Evolutionary conservation across 2,113 vertebrate genomes (phyloP).

Genomic region (Salvelinus fontinalis): DNA sequence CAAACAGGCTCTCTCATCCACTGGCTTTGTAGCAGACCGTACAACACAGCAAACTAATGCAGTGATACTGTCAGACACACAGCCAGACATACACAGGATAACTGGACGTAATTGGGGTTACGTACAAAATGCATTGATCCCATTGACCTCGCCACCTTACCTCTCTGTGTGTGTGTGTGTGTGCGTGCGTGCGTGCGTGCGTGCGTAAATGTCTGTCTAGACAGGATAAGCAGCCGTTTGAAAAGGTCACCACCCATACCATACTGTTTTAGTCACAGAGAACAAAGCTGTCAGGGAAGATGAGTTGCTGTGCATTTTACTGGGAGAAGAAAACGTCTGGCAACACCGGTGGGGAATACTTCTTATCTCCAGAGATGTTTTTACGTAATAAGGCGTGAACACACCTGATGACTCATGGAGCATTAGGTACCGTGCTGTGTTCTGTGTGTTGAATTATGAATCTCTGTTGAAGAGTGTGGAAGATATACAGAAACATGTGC

Average conservation of each 20-base stretch:
- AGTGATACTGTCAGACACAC: not conserved
- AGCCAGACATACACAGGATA: not conserved
- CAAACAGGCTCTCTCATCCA: not conserved
- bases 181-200: not conserved
- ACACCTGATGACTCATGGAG: slow-evolving; percentile 62
- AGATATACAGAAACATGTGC: too few relatives aligned
- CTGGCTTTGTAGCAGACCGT: slow-evolving; percentile 20
- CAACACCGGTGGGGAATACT: not conserved
- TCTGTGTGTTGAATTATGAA: too few relatives aligned
- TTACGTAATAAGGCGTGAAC: slow-evolving; percentile 42
- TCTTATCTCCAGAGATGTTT: slow-evolving; percentile 2
- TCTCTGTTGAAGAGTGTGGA: too few relatives aligned
- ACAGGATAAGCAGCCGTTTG: too few relatives aligned
- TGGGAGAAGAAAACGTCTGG: slow-evolving; percentile 10
- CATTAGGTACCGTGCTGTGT: not conserved
- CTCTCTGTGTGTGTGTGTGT: not conserved
- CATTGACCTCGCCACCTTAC: slow-evolving; percentile 5
- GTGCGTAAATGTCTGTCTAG: not conserved
- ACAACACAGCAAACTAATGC: slow-evolving; percentile 42
- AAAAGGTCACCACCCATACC: too few relatives aligned
- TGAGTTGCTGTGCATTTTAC: slow-evolving; percentile 21
- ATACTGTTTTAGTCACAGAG: not conserved
- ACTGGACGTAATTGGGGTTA: slow-evolving; percentile 39
- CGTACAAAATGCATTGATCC: slow-evolving; percentile 31
- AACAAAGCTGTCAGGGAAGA: slow-evolving; percentile 9